Percentiles rank a stretch among this genome's conserved stretches.
Conservation (phyloP, 2,888 invertebrate species). For the Drosophila putrida region DNA sequence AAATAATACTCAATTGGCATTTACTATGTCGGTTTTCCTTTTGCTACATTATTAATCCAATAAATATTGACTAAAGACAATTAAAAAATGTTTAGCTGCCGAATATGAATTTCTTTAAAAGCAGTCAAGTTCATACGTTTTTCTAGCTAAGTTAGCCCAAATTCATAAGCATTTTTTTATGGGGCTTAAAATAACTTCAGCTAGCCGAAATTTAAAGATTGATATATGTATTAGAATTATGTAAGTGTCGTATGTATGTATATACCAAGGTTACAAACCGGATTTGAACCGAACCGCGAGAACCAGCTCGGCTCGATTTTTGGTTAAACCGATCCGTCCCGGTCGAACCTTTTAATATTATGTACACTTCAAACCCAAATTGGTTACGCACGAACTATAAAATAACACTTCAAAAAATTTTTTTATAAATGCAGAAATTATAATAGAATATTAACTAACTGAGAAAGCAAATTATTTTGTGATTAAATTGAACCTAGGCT, state of each 20-base stretch:
- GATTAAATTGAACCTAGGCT: too few species aligned
- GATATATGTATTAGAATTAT: constrained; percentile 13
- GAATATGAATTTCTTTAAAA: background rate
- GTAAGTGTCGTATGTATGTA: constrained; percentile 7
- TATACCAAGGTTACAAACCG: too few species aligned
- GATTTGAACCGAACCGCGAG: too few species aligned
- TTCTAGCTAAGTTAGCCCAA: constrained; percentile 15
- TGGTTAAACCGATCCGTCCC: too few species aligned
- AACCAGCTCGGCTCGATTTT: too few species aligned
- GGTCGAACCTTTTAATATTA: too few species aligned
- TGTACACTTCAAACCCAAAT: too few species aligned
- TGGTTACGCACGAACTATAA: too few species aligned
- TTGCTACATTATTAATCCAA: background rate
- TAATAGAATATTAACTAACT: too few species aligned
- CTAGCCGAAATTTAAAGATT: constrained; percentile 49
- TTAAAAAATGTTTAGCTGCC: constrained; percentile 52
- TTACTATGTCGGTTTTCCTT: constrained; percentile 23
- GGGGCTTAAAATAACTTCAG: constrained; percentile 51
- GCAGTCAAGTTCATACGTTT: constrained; percentile 41
- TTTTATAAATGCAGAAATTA: too few species aligned
- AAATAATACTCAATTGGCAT: constrained; percentile 69
- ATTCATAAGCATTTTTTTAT: constrained; percentile 17
- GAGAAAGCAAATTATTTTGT: too few species aligned
- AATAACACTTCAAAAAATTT: too few species aligned
- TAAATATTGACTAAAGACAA: constrained; percentile 21